Evolutionary conservation across 1,140 invertebrate genomes (phyloP).

Genomic region (Ephestia elutella): DNA sequence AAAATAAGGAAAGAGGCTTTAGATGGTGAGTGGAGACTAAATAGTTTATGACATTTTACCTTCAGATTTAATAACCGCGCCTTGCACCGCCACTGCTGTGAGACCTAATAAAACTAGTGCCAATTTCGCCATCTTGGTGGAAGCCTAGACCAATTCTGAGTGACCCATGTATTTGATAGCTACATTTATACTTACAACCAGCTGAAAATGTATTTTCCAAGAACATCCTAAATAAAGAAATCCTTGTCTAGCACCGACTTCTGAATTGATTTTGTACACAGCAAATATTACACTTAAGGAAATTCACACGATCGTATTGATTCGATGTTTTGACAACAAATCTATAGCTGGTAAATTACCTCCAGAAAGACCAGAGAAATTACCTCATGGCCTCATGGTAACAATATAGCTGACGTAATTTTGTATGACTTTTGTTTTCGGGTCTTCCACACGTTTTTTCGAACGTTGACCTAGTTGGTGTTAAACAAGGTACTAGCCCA

Average conservation of each 20-base stretch:
- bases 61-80: slow-evolving; percentile 20
- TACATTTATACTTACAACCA: slow-evolving; percentile 27
- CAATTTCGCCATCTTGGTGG: slow-evolving; percentile 26
- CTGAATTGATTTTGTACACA: slow-evolving; percentile 19
- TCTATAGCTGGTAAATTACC: background rate
- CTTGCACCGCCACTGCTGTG: slow-evolving; percentile 18
- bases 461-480: too few relatives aligned
- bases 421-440: background rate
- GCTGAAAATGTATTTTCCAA: slow-evolving; percentile 31
- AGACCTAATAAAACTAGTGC: slow-evolving; percentile 21
- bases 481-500: too few relatives aligned
- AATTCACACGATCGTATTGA: slow-evolving; percentile 24
- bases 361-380: background rate
- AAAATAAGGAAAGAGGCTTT: too few relatives aligned
- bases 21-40: too few relatives aligned
- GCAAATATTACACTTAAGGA: slow-evolving; percentile 3
- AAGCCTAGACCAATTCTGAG: slow-evolving; percentile 23
- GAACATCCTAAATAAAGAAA: too few relatives aligned
- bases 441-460: too few relatives aligned
- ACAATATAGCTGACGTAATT: background rate
- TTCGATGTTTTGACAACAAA: background rate
- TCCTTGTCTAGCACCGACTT: slow-evolving; percentile 14
- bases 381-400: background rate
- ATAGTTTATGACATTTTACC: slow-evolving; percentile 19
- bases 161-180: slow-evolving; percentile 2